These are phyloP conservation scores for Myotis findleyi DNA, from an alignment of 2,797 vertebrate species.

Conservation along the genomic window DNA sequence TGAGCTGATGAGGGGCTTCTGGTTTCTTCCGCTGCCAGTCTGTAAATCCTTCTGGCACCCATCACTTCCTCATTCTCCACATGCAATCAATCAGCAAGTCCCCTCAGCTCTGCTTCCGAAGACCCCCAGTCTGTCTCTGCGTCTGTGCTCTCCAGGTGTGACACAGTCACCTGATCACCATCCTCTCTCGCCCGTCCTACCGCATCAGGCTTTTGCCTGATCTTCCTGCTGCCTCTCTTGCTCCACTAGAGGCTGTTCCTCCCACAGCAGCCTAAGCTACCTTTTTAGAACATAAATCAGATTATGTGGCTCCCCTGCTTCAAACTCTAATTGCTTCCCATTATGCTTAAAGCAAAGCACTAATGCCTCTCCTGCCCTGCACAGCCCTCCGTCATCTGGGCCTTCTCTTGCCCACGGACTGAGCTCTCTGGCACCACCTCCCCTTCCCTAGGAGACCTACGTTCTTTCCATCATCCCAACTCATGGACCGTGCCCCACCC, in stretches of 20 bases:
- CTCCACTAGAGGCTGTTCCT: neutral
- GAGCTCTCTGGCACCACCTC: neutral
- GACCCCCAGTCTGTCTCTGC: neutral
- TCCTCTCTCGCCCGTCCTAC: neutral
- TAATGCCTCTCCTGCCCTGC: neutral
- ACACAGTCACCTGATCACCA: too few species aligned
- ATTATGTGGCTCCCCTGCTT: neutral
- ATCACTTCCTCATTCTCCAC: neutral
- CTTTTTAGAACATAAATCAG: neutral
- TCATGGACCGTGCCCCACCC: fast-evolving
- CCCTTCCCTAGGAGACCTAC: neutral
- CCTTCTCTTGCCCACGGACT: neutral
- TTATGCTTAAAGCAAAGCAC: neutral
- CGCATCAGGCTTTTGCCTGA: neutral
- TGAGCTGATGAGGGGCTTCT: neutral
- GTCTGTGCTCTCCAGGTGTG: neutral
- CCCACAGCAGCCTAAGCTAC: neutral
- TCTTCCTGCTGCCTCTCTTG: neutral
- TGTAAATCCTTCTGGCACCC: neutral
- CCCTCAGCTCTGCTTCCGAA: neutral
- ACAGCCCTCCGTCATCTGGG: neutral
- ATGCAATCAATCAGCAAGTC: neutral
- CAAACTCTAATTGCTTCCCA: constrained; percentile 13
- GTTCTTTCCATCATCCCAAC: neutral
- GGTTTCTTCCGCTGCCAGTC: neutral